Conservation (phyloP, 2,888 invertebrate species). For the Cheilosia pagana region DNA sequence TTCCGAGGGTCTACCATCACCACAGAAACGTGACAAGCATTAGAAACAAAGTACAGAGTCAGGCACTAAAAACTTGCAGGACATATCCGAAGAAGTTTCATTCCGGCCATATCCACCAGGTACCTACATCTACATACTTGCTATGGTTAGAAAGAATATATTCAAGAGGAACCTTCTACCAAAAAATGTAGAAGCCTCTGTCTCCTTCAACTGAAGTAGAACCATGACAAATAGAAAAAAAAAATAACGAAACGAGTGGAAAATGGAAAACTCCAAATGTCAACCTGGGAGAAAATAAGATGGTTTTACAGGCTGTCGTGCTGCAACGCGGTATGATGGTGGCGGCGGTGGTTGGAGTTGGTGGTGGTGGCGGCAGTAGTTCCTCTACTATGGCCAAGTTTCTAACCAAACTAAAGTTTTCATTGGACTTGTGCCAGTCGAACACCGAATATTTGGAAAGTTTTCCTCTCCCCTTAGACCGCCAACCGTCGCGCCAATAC, state of each 20-base stretch:
- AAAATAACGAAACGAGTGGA: constrained; percentile 19
- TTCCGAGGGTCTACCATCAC: constrained; percentile 14
- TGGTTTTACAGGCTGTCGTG: constrained; percentile 73
- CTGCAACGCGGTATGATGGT: constrained; percentile 54
- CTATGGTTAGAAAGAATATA: constrained; percentile 9
- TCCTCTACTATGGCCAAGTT: constrained; percentile 60
- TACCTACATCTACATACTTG: constrained; percentile 11
- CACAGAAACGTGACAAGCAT: constrained; percentile 50
- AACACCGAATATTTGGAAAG: constrained; percentile 75
- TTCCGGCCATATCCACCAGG: constrained; percentile 54
- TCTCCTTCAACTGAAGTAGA: constrained; percentile 24
- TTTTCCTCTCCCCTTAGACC: constrained; percentile 45
- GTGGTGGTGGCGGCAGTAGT: constrained; percentile 40
- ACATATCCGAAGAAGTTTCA: constrained; percentile 30
- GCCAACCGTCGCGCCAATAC: background rate
- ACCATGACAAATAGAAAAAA: constrained; percentile 30
- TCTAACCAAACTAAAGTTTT: constrained; percentile 73
- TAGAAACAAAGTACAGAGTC: constrained; percentile 19
- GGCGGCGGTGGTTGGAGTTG: constrained; percentile 52
- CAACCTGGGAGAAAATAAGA: constrained; percentile 70
- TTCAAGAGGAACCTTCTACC: constrained; percentile 1
- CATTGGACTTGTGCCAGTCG: constrained; percentile 75
- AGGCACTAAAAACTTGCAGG: constrained; percentile 16
- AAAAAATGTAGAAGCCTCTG: constrained; percentile 33
- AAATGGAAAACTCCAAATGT: constrained; percentile 71